Evolutionary conservation across 2,888 invertebrate genomes (phyloP).

Genomic region (Ophion ellenae): DNA sequence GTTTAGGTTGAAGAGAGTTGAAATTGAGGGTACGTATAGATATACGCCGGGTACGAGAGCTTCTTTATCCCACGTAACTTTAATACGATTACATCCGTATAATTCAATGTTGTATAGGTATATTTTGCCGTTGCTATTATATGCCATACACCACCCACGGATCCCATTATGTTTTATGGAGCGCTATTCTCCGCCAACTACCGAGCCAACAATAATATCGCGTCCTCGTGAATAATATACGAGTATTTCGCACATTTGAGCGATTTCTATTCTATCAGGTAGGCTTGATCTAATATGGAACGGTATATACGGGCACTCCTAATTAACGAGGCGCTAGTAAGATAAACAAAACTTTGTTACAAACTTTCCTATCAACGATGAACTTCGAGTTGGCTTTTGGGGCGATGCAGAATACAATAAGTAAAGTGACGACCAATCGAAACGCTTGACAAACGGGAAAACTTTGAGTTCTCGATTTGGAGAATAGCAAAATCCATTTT

Average conservation of each 20-base stretch:
- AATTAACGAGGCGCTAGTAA: background rate
- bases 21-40: constrained; percentile 54
- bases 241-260: background rate
- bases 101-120: constrained; percentile 14
- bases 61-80: constrained; percentile 44
- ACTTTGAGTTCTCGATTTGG: no score
- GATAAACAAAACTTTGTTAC: background rate
- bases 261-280: constrained; percentile 26
- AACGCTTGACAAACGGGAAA: no score
- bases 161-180: constrained; percentile 57
- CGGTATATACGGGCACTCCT: background rate
- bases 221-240: constrained; percentile 41
- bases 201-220: constrained; percentile 19
- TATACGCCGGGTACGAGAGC: constrained; percentile 11
- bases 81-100: constrained; percentile 29
- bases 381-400: no score
- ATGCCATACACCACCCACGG: constrained; percentile 20
- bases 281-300: constrained; percentile 24
- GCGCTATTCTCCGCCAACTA: constrained; percentile 38
- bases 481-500: no score
- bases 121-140: constrained; percentile 23
- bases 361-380: no score
- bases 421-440: no score
- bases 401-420: no score
- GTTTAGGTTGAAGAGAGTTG: constrained; percentile 58